These are phyloP conservation scores for Anabacerthia variegaticeps DNA, from an alignment of 2,797 vertebrate genomes.

Conservation along the genomic window DNA sequence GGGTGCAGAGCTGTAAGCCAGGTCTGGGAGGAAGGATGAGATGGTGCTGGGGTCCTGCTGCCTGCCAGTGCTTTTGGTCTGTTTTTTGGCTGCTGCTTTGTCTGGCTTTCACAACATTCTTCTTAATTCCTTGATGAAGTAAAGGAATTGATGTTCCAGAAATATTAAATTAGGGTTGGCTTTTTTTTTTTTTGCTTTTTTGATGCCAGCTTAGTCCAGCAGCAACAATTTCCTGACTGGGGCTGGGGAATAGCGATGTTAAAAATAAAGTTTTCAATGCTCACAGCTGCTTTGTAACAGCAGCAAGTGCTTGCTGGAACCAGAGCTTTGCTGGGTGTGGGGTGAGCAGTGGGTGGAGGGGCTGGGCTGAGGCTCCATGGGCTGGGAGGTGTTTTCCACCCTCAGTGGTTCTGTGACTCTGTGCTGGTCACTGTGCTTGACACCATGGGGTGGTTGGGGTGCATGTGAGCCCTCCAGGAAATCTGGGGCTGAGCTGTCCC, in stretches of 20 bases:
- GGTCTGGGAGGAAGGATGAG: background rate
- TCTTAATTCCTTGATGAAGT: slow-evolving; percentile 1
- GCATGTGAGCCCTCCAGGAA: background rate
- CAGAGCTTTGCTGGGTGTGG: accelerated
- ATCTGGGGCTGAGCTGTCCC: background rate
- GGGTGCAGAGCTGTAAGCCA: background rate
- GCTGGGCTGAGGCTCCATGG: background rate
- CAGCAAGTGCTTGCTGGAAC: background rate
- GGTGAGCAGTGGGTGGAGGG: background rate
- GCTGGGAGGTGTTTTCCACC: background rate
- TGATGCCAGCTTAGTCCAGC: background rate
- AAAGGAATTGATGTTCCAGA: slow-evolving; percentile 53
- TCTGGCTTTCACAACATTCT: background rate
- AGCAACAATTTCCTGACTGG: background rate
- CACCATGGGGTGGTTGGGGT: accelerated
- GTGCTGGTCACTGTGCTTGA: background rate
- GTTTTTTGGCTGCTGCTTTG: background rate
- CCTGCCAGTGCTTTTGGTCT: background rate
- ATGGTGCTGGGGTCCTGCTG: background rate
- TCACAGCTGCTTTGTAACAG: background rate
- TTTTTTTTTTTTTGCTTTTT: background rate
- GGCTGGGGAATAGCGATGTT: background rate
- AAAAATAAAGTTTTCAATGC: background rate
- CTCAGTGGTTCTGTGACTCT: background rate
- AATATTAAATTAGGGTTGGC: slow-evolving; percentile 13